Percentiles rank a stretch among this genome's conserved stretches.
Conservation (phyloP, 2,888 invertebrate genomes). For the Erpobdella octoculata region DNA sequence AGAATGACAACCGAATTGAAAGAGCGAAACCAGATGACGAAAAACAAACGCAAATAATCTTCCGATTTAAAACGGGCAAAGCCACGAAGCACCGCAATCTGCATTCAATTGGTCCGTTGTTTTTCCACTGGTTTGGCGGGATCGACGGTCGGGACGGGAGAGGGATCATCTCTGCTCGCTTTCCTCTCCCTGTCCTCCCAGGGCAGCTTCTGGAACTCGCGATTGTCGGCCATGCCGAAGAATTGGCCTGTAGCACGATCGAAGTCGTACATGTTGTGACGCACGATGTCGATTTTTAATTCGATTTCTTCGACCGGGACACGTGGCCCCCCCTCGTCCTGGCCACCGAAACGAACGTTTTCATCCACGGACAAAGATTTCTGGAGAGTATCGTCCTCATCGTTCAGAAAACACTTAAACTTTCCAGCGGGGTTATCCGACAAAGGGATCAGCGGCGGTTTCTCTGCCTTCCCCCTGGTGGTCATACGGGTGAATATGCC, state of each 20-base stretch:
- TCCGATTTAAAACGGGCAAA: too few species aligned
- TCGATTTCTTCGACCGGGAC: too few species aligned
- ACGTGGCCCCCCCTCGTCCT: not conserved
- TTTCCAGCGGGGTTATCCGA: not conserved
- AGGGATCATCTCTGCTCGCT: not conserved
- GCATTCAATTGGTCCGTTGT: too few species aligned
- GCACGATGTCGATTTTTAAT: not conserved
- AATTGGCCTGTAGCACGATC: not conserved
- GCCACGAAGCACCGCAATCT: too few species aligned
- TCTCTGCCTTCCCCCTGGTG: not conserved
- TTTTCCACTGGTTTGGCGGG: not conserved
- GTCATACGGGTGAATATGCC: not conserved
- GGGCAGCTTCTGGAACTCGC: not conserved
- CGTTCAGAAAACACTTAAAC: too few species aligned
- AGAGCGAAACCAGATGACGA: not conserved
- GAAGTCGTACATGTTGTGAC: not conserved
- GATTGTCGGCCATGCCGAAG: not conserved
- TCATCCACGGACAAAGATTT: not conserved
- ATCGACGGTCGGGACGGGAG: not conserved
- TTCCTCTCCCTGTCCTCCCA: not conserved
- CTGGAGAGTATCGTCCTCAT: too few species aligned
- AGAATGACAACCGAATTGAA: not conserved
- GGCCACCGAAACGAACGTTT: not conserved
- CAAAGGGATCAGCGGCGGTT: not conserved
- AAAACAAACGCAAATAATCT: too few species aligned